Conservation (phyloP, 2,113 vertebrate genomes). For the Bubo scandiacus region DNA sequence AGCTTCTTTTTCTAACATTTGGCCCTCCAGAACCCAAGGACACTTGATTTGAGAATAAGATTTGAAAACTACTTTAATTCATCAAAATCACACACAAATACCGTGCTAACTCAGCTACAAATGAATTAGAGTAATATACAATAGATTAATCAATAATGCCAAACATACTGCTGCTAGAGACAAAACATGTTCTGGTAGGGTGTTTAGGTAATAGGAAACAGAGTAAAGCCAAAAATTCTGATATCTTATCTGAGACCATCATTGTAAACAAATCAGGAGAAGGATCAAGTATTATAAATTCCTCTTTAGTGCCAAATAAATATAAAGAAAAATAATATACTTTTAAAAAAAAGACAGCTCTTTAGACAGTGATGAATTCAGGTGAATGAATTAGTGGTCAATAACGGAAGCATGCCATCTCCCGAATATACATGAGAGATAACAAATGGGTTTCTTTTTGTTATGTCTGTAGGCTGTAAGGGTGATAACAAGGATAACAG, state of each 20-base stretch:
- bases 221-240: neutral
- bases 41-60: neutral
- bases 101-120: neutral
- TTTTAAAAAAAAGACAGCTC: neutral
- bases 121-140: neutral
- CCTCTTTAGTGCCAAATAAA: neutral
- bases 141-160: neutral
- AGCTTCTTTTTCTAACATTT: neutral
- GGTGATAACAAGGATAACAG: neutral
- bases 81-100: neutral
- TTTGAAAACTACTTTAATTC: neutral
- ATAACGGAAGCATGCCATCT: neutral
- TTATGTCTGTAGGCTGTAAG: neutral
- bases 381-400: neutral
- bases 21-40: neutral
- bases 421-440: neutral
- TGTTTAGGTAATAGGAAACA: neutral
- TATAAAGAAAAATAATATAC: neutral
- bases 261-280: neutral
- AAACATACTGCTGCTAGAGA: neutral
- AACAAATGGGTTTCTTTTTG: neutral
- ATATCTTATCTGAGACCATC: neutral
- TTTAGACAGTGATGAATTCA: neutral
- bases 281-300: neutral
- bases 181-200: neutral